Base-by-base conservation (phyloP, 2,888 invertebrate species). In the Apocheima hispidaria region DNA sequence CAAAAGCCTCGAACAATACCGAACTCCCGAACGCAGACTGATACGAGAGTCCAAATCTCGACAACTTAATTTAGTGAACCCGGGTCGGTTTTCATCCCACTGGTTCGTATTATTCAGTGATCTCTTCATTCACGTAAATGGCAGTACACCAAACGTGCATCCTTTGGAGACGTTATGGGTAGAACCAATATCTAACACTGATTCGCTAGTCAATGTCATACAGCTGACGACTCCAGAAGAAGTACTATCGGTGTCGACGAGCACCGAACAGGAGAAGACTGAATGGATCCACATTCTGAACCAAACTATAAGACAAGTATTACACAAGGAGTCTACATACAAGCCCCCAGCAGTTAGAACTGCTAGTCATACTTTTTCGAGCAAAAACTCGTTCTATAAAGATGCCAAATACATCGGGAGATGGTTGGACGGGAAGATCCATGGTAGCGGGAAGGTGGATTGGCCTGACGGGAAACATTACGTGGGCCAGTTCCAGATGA, bases 71-170 rank as follows among this genome's bases (percentile, higher is more conserved):
- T 87, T 97, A 62, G 92, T 94, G 3, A 95, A 95, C 76, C 95
- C 95, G 26, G 95, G 96, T 20, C 93, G 96, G 65, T 96, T 97
- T 82, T 95, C 96, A 4, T 95, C 95, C 0, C 96, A 97, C 75
- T 95, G 95, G 93, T 97, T 98, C 75, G 94, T 98, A 69, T 90
- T 98, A 50, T 95, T 98, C 77, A 96, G 95, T 57, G 98, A 98
- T 84, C 90, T 96, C 56, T 95, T 98, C 66, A 94, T 97, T 57
- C 97, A 97, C 77, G 90, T 96, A 23, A 94, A 94, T 74, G 96
- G 96, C 35, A 95, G 95, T 23, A 93, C 94, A 1, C 93, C 95
- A 52, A 94, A 93, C 59, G 84, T 94, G 0, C 96, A 96, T 85
- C 94, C 95, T 7, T 88, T 98, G 66, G 94, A 94, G 65, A 96